Evolutionary conservation across 1,140 invertebrate species (phyloP).

Genomic region (Cherax quadricarinatus): DNA sequence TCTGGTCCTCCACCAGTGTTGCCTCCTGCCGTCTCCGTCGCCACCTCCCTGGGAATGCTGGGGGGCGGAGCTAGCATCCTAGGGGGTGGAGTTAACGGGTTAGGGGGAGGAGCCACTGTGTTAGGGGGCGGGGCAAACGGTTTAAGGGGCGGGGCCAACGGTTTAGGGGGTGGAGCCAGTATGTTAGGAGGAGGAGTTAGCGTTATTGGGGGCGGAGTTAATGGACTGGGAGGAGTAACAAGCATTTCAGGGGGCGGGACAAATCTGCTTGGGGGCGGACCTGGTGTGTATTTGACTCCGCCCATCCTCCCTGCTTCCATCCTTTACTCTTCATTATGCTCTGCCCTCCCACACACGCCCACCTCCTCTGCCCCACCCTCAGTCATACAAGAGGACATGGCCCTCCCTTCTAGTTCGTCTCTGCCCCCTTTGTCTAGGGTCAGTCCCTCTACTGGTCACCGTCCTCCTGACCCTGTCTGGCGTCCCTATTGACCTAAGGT

Average conservation of each 20-base stretch:
- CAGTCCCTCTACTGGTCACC: conserved; percentile 19
- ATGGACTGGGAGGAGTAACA: conserved; percentile 17
- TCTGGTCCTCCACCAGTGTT: not conserved
- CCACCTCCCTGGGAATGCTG: conserved; percentile 48
- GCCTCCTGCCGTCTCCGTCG: conserved; percentile 26
- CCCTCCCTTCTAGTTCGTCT: conserved; percentile 6
- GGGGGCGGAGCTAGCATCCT: conserved; percentile 33
- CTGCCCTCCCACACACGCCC: conserved; percentile 40
- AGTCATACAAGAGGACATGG: conserved; percentile 15
- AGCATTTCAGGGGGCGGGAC: not conserved
- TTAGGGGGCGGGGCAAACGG: not conserved
- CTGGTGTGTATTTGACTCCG: conserved; percentile 38
- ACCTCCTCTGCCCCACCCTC: conserved; percentile 22
- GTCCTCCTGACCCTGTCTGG: conserved; percentile 56
- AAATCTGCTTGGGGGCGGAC: not conserved
- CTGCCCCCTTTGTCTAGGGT: not conserved
- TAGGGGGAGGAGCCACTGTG: conserved; percentile 13
- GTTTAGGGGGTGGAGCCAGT: conserved; percentile 17
- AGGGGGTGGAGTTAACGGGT: conserved; percentile 15
- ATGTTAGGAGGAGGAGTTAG: not conserved
- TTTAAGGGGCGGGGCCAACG: conserved; percentile 12
- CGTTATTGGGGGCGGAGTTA: conserved; percentile 27
- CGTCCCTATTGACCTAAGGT: conserved; percentile 36
- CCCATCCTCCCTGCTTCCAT: conserved; percentile 49
- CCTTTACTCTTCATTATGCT: conserved; percentile 49